Evolutionary conservation across 2,888 invertebrate genomes (phyloP), one percentile per base, ranked within the genome.

Genomic region (Tenthredo amoena): DNA sequence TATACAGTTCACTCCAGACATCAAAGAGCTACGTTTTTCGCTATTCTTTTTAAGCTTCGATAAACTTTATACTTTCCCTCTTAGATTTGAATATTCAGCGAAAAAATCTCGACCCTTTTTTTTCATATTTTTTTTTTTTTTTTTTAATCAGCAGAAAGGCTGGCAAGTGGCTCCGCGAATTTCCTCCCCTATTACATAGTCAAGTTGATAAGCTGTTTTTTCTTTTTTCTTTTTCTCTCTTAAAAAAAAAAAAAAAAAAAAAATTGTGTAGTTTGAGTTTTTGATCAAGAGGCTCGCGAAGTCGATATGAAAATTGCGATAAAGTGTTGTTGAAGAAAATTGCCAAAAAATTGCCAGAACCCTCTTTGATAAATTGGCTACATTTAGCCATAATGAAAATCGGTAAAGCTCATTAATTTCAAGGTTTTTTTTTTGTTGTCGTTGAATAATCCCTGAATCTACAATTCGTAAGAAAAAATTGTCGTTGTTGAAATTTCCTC

Each of bases 1-100:
- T 12, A 34, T 79, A 50, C 79, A n/a, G n/a, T 81, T 58, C 40
- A 77, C n/a, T 81, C 12, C 81, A 62, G 62, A 81, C 58, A 62
- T 81, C 81, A 62, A 81, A 81, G 58, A 18, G 37, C 37, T n/a
- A 18, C 37, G 37, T 55, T 55, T 50, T 77, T 55, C 34, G 40
- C 21, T 62, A 81, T 62, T 81, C 40, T 50, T 31, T n/a, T 31
- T 5, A 77, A 37, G 21, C 79, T 37, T 62, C 34, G 34, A 62
- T 21, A 40, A 79, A 37, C 81, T 21, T 81, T 74, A 21, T 40
- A 74, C 2, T n/a, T 74, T 74, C 40, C 47, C 43, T n/a, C 74
- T 74, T 77, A 9, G 76, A 50, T 62, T 81, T 62, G 55, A 62
- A 79, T 79, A 79, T 79, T 79, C 40, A 58, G 26, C 55, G 21